phyloP scores from a whole-genome alignment of 2,113 vertebrate genomes.

The Salminus brasiliensis region DNA sequence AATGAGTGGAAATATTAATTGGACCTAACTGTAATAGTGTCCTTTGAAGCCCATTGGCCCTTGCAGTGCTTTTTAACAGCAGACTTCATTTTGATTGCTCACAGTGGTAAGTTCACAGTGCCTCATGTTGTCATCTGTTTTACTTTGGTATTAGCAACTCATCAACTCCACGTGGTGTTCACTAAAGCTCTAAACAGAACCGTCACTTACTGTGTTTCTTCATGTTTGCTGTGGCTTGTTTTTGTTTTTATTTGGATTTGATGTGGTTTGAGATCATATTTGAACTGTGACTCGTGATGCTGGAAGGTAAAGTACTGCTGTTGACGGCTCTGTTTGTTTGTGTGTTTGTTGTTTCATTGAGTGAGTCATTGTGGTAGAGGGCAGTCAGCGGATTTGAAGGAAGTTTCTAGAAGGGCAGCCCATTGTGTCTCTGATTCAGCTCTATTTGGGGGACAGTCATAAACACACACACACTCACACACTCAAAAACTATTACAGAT shows the following conservation, averaged over 20 bases:
- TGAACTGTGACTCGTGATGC: conserved; percentile 2
- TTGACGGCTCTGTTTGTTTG: background rate
- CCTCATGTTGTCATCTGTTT: conserved; percentile 13
- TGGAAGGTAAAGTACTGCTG: conserved; percentile 11
- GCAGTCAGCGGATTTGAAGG: conserved; percentile 2
- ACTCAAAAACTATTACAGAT: background rate
- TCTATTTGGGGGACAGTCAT: background rate
- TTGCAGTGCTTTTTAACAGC: conserved; percentile 47
- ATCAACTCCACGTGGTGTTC: conserved; percentile 41
- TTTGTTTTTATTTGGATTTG: background rate
- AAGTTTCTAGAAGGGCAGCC: conserved; percentile 21
- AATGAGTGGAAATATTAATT: no score
- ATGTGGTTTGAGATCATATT: background rate
- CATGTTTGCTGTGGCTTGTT: conserved; percentile 41
- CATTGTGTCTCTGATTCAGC: conserved; percentile 5
- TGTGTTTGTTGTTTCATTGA: conserved; percentile 10
- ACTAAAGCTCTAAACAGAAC: conserved; percentile 38
- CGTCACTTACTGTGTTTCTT: conserved; percentile 24
- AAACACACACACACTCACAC: background rate
- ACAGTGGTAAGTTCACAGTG: conserved; percentile 39
- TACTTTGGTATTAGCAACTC: conserved; percentile 29
- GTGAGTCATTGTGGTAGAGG: background rate
- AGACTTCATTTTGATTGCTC: conserved; percentile 2
- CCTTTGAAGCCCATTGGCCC: conserved; percentile 41
- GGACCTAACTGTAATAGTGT: no score